Base-by-base conservation (phyloP, 2,888 invertebrate species). In the Chalcis sispes region DNA sequence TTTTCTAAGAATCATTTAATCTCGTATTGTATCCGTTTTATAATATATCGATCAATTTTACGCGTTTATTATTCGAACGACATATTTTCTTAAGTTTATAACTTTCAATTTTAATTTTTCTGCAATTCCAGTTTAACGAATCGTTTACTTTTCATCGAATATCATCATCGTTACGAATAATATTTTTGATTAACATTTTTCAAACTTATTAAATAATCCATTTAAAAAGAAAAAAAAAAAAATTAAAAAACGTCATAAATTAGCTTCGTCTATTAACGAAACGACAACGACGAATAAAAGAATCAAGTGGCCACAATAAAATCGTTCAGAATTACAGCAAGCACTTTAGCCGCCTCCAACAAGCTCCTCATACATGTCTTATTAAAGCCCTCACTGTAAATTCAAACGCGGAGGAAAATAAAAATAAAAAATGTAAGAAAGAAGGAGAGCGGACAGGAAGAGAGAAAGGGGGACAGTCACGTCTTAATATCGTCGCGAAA, bases 301-400 rank as follows among this genome's bases (percentile, higher is more conserved):
- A 42, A 2, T 42, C 13, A 42, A 8, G 15, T 15, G 13, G 13
- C 2, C 15, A 42, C 42, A 42, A 42, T 42, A 42, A 42, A 42
- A 42, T 13, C 42, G 15, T 42, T 42, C 7, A 42, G 42, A 4
- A 4, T 2, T 15, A 2, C 42, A 46, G 25, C 25, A 25, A 27
- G n/a, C 42, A 62, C 61, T 62, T 46, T 5, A 62, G n/a, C 18
- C 25, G 18, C 61, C 61, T 62, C 46, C n/a, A n/a, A n/a, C n/a
- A n/a, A n/a, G n/a, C n/a, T n/a, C n/a, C n/a, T 18, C 61, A 46
- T 62, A 62, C 25, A 36, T 5, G 13, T 46, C 61, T 62, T 42
- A 62, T 62, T 46, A 62, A 62, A 62, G 36, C 61, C 46, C 61
- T 46, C 61, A 10, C 42, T 42, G n/a, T 40, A 46, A 65, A 27